phyloP scores from a whole-genome alignment of 2,113 vertebrate genomes.

The Hydrolagus affinis region DNA sequence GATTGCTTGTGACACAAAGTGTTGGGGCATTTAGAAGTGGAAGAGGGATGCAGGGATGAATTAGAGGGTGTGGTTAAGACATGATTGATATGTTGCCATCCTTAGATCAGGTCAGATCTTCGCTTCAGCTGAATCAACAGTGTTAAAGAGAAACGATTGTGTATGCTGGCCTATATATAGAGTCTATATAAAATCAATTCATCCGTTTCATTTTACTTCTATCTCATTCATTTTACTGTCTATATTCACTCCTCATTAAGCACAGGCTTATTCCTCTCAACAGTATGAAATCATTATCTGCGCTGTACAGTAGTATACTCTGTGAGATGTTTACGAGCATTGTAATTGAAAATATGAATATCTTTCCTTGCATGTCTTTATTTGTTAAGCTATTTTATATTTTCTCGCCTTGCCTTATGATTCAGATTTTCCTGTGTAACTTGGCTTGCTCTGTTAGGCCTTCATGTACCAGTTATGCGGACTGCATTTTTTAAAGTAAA shows the following conservation, averaged over 20 bases:
- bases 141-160: not conserved
- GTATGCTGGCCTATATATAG: not conserved
- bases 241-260: conserved; percentile 16
- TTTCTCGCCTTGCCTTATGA: not conserved
- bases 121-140: not conserved
- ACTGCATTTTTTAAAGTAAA: too few species aligned
- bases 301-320: not conserved
- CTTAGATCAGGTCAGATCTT: not conserved
- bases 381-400: not conserved
- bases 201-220: not conserved
- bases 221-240: not conserved
- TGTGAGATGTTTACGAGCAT: not conserved
- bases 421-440: not conserved
- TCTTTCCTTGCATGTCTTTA: not conserved
- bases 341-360: not conserved
- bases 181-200: not conserved
- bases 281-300: not conserved
- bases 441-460: not conserved
- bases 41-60: not conserved
- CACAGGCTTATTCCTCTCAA: not conserved
- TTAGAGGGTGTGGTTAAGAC: not conserved
- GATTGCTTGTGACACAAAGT: not conserved
- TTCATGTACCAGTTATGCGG: too few species aligned
- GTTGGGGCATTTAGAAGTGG: not conserved
- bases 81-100: not conserved